These are phyloP conservation scores for Chaenocephalus aceratus DNA, from an alignment of 2,113 vertebrate genomes.

Conservation along the genomic window DNA sequence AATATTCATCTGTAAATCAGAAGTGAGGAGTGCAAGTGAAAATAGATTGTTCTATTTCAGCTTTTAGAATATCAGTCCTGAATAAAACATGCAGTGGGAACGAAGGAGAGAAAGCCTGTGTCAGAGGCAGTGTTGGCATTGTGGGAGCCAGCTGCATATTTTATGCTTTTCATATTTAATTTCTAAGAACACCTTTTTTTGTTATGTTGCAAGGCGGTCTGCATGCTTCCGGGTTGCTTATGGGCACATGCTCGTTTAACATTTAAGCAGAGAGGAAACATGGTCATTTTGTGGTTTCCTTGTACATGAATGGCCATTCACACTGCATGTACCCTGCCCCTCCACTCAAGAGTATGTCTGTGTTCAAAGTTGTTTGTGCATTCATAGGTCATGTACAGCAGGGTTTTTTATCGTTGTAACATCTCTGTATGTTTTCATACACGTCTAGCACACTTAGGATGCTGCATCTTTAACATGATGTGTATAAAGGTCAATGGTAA, in stretches of 20 bases:
- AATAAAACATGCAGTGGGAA: slow-evolving; percentile 81
- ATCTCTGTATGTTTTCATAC: slow-evolving; percentile 34
- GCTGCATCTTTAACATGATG: slow-evolving; percentile 36
- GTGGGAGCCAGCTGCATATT: slow-evolving; percentile 77
- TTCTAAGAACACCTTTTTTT: slow-evolving; percentile 79
- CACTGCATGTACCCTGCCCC: slow-evolving; percentile 49
- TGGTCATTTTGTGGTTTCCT: slow-evolving; percentile 76
- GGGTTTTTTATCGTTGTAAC: slow-evolving; percentile 34
- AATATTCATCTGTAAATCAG: slow-evolving; percentile 84
- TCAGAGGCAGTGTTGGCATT: slow-evolving; percentile 64
- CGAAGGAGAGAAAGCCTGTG: slow-evolving; percentile 62
- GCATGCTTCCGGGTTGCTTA: slow-evolving; percentile 55
- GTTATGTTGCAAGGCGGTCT: slow-evolving; percentile 9
- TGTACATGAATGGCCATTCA: slow-evolving; percentile 76
- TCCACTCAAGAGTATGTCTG: slow-evolving; percentile 62
- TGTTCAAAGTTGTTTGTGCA: slow-evolving; percentile 66
- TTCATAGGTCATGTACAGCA: slow-evolving; percentile 48
- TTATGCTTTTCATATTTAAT: slow-evolving; percentile 80
- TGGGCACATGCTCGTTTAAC: slow-evolving; percentile 48
- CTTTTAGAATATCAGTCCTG: slow-evolving; percentile 80
- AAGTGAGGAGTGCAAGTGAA: slow-evolving; percentile 72
- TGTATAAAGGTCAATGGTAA: slow-evolving; percentile 54
- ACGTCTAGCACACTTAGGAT: slow-evolving; percentile 2
- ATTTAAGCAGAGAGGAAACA: slow-evolving; percentile 64
- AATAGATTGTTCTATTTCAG: slow-evolving; percentile 82